phyloP scores from a whole-genome alignment of 1,140 invertebrate species.

The Sminthurinus signatus region DNA sequence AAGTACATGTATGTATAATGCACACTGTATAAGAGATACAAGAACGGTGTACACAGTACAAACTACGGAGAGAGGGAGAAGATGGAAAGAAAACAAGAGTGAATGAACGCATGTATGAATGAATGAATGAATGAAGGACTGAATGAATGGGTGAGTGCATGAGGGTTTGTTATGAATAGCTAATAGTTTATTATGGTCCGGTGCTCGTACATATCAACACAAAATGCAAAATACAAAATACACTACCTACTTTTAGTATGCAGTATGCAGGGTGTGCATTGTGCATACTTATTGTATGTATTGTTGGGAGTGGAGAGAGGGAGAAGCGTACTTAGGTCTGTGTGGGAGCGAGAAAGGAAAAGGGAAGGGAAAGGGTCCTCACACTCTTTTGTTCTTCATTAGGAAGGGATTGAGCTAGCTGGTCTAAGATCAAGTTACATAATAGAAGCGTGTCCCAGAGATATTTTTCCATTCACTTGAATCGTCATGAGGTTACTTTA shows the following conservation, averaged over 20 bases:
- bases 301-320: background rate
- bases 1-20: no score
- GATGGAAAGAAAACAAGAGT: no score
- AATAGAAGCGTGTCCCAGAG: slow-evolving; percentile 7
- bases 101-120: no score
- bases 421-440: slow-evolving; percentile 26
- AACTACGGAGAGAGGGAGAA: no score
- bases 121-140: no score
- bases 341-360: background rate
- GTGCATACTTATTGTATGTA: background rate
- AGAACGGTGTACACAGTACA: no score
- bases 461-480: background rate
- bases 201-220: background rate
- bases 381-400: slow-evolving; percentile 15
- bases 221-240: background rate
- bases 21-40: no score
- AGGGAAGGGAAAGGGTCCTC: background rate
- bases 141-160: no score
- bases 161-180: no score
- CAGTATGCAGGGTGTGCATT: background rate
- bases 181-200: no score
- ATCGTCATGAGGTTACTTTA: background rate
- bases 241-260: background rate
- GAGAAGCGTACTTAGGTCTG: background rate
- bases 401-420: slow-evolving; percentile 11